Conservation (phyloP, 1,140 invertebrate genomes). For the Trichogramma pretiosum region DNA sequence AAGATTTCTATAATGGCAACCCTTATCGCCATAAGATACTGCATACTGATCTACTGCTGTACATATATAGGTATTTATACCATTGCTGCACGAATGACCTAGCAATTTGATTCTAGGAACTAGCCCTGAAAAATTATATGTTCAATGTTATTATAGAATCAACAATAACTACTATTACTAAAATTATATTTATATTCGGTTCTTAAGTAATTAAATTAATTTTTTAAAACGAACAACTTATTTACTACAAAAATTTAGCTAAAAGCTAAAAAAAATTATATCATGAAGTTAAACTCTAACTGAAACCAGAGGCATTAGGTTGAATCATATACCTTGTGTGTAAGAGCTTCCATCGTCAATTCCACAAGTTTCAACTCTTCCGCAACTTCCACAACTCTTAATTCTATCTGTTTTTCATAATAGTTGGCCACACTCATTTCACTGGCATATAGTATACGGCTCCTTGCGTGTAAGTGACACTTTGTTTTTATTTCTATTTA, state of each 20-base stretch:
- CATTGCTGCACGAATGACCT: slow-evolving; percentile 58
- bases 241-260: no score
- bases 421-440: slow-evolving; percentile 78
- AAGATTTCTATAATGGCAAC: slow-evolving; percentile 85
- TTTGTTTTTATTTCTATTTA: no score
- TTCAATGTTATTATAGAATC: no score
- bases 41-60: slow-evolving; percentile 77
- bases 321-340: slow-evolving; percentile 53
- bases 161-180: no score
- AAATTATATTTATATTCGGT: no score
- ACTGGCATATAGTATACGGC: slow-evolving; percentile 76
- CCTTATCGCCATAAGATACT: slow-evolving; percentile 76
- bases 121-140: slow-evolving; percentile 53
- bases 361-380: slow-evolving; percentile 67
- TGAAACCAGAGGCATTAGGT: slow-evolving; percentile 8
- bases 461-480: slow-evolving; percentile 70
- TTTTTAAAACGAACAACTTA: no score
- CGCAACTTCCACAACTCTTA: slow-evolving; percentile 64
- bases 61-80: slow-evolving; percentile 63
- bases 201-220: no score
- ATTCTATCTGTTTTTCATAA: slow-evolving; percentile 69
- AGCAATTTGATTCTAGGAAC: slow-evolving; percentile 62
- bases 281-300: neutral
- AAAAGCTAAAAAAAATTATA: slow-evolving; percentile 7
- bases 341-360: slow-evolving; percentile 75